Evolutionary conservation across 2,797 vertebrate species (phyloP), one percentile per base, ranked within the genome.

Genomic region (Gadopsis marmoratus): DNA sequence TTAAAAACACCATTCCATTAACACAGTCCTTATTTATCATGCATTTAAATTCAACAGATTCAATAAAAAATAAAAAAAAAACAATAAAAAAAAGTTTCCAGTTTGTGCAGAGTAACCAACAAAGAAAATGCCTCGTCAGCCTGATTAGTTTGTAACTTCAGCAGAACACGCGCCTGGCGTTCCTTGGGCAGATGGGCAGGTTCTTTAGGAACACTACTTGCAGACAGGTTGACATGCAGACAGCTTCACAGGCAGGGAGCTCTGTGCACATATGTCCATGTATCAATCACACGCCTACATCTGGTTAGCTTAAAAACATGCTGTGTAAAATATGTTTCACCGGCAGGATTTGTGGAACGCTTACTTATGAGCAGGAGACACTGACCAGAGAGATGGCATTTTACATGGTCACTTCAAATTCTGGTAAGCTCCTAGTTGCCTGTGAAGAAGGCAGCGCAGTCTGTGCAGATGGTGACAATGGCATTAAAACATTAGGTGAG

Each of bases 401-500:
- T 83, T 58, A 41, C 71, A 58, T 37, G 70, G 82, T 75, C 77
- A 71, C 58, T 86, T 71, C n/a, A 66, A 62, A 82, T 79, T 59
- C 81, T 12, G 54, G 13, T 85, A 75, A 91, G 88, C 79, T 80
- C 35, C 64, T 53, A n/a, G 79, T 88, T 76, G 77, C 9, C 77
- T 55, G 37, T 79, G 74, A 88, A 83, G 71, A 83, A 83, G 62
- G 50, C 26, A 26, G 26, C 0, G 31, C 55, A 31, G 68, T 59
- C 81, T 41, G 76, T 89, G 82, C 86, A 87, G 86, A 90, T 86
- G 82, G 82, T 54, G 87, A 93, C 84, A 91, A 89, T 84, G 56
- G 83, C 81, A 91, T 91, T 92, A 88, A 92, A 93, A 88, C 71
- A 81, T 84, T 78, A 86, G 87, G 75, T 86, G 78, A 76, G 72